Evolutionary conservation across 2,797 vertebrate genomes (phyloP), one percentile per base, ranked within the genome.

Genomic region (Dryobates pubescens): DNA sequence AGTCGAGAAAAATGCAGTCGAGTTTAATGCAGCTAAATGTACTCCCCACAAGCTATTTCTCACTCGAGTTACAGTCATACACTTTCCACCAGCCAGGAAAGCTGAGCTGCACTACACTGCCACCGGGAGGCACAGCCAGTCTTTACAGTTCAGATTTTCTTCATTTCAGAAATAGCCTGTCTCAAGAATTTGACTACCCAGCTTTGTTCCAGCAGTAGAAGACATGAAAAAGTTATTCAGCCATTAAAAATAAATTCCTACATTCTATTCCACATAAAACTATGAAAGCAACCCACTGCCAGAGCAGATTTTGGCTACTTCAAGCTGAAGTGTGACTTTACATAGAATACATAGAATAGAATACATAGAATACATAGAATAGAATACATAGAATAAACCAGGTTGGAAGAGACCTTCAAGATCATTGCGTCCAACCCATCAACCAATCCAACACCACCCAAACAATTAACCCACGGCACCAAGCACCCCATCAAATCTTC

Each of bases 111-210:
- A 59, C 67, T 5, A 1, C 75, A 71, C 71, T 96, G 90, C 93
- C 94, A 94, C 93, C 30, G 32, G 91, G 83, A 96, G 93, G 89
- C 89, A 96, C 27, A 65, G 17, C 29, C 62, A 82, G 64, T 57
- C 84, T 70, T 84, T 82, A 78, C 61, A 86, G 41, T 23, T 57
- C 23, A n/a, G 17, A 71, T 81, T 69, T 72, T 18, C 70, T 70
- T 63, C 16, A 34, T 70, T 81, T 82, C 69, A 67, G 27, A 88
- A 89, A 82, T 26, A 80, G 61, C 67, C 57, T 9, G 24, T 58
- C 45, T 84, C 51, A 62, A 84, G 17, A 73, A 64, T 32, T n/a
- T 72, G 5, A 27, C 17, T 51, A 16, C 13, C 76, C 71, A 54
- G 65, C 22, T 86, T 85, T 76, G 20, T 58, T 89, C 61, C 56